Evolutionary conservation across 2,113 vertebrate species (phyloP).

Genomic region (Hystrix cristata): DNA sequence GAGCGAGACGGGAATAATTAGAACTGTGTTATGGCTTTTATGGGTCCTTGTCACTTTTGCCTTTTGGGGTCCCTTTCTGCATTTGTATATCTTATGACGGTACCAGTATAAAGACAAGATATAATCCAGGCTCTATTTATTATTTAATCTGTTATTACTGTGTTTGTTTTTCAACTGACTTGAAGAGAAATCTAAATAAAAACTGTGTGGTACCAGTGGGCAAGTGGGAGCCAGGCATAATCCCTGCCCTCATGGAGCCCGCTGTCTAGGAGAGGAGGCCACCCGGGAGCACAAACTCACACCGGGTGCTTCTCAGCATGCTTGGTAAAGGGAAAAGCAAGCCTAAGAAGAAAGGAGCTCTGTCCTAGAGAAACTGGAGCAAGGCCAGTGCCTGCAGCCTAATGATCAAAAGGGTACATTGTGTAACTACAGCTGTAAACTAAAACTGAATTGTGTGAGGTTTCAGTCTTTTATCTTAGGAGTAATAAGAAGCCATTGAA

Average conservation of each 20-base stretch:
- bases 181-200: neutral
- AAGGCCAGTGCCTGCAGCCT: neutral
- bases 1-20: neutral
- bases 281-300: neutral
- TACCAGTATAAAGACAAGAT: neutral
- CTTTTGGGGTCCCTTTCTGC: neutral
- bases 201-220: neutral
- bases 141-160: neutral
- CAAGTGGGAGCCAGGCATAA: too few relatives aligned
- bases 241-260: neutral
- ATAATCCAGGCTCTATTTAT: neutral
- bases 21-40: neutral
- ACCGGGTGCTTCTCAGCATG: neutral
- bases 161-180: neutral
- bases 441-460: neutral
- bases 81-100: neutral
- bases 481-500: neutral
- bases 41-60: too few relatives aligned
- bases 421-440: neutral
- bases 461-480: neutral
- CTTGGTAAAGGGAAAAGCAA: neutral
- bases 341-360: neutral
- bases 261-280: neutral
- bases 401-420: neutral
- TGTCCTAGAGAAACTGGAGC: neutral